A percentile compares a stretch with the other conserved stretches of the same genome.
Evolutionary conservation across 2,797 vertebrate genomes (phyloP).

Genomic region (Enteromius trimaculatus): DNA sequence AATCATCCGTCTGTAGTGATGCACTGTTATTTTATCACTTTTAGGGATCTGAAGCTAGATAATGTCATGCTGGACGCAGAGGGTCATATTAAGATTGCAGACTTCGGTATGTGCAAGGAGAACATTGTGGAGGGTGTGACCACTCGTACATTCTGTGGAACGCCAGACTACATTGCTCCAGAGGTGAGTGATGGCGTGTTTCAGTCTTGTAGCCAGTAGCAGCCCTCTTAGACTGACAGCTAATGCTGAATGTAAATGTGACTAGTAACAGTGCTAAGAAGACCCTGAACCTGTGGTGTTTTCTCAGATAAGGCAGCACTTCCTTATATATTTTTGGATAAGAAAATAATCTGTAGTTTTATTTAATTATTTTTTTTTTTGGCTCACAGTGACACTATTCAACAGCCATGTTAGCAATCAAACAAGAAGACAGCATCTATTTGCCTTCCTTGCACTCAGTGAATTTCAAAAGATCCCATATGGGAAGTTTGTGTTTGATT

Average conservation of each 20-base stretch:
- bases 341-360: not conserved
- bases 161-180: slow-evolving; percentile 97
- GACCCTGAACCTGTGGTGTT: not conserved
- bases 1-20: not conserved
- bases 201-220: not conserved
- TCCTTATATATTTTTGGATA: not conserved
- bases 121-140: slow-evolving; percentile 87
- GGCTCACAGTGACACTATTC: not conserved
- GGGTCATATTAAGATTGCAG: slow-evolving; percentile 97
- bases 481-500: not conserved
- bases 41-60: slow-evolving; percentile 95
- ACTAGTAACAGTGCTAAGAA: not conserved
- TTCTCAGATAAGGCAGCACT: not conserved
- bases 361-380: not conserved
- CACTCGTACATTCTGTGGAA: slow-evolving; percentile 97
- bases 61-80: slow-evolving; percentile 97
- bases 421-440: not conserved
- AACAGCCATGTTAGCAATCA: not conserved
- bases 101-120: slow-evolving; percentile 99
- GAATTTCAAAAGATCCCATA: not conserved
- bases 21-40: not conserved
- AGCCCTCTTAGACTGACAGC: not conserved
- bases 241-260: slow-evolving; percentile 3
- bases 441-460: not conserved
- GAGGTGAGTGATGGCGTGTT: slow-evolving; percentile 79